These are phyloP conservation scores for Ptilorrhoa leucosticta DNA, from an alignment of 2,113 vertebrate genomes.

Conservation along the genomic window DNA sequence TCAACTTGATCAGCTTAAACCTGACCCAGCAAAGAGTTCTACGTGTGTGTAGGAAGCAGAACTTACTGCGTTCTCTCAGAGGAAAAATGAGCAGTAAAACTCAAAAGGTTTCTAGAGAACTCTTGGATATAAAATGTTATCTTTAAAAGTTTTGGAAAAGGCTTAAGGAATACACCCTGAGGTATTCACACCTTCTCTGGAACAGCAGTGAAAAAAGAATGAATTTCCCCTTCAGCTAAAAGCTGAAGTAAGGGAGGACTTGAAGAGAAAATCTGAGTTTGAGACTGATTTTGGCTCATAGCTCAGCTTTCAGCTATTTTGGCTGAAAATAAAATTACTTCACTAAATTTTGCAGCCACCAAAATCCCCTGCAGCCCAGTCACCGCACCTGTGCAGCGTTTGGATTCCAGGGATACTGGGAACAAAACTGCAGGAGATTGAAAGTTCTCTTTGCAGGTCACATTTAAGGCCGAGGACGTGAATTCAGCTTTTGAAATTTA, in stretches of 20 bases:
- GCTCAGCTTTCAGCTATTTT: background rate
- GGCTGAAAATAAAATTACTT: background rate
- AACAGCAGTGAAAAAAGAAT: background rate
- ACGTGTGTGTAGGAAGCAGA: background rate
- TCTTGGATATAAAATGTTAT: background rate
- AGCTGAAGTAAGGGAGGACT: background rate
- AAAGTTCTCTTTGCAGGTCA: background rate
- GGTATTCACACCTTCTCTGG: background rate
- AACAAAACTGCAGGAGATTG: background rate
- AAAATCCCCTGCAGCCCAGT: background rate
- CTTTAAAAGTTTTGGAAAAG: background rate
- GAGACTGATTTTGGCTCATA: background rate
- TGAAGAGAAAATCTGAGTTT: background rate
- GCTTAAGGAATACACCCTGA: background rate
- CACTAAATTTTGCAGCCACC: background rate
- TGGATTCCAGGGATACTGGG: background rate
- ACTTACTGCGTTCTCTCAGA: background rate
- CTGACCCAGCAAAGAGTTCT: background rate
- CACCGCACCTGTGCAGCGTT: background rate
- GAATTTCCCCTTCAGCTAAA: background rate
- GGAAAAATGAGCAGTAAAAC: background rate
- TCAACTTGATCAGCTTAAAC: background rate
- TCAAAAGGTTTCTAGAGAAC: background rate
- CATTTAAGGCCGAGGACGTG: background rate
- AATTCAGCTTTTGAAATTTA: background rate